Base-by-base conservation (phyloP, 1,140 invertebrate genomes). In the Drosophila setifemur region DNA sequence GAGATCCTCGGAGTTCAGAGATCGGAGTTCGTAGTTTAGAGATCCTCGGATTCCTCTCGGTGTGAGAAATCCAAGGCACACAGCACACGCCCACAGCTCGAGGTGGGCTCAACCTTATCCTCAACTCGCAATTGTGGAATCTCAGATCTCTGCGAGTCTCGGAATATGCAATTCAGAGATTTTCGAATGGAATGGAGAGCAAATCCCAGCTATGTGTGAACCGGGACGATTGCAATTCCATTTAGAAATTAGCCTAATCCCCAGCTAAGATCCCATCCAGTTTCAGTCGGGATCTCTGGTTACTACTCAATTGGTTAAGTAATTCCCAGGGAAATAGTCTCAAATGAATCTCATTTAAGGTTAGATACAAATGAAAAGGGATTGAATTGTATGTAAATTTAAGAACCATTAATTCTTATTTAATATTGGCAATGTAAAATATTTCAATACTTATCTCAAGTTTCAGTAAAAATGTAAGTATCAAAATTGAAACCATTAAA, bases 171-270 rank as follows among this genome's bases (percentile, higher is more conserved):
- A 14, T 44, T 45, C 12, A 28, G 35, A 25, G 12, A 0, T n/a
- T 16, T 6, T 6, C 0, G 48, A 28, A 26, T 42, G n/a, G 25
- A 12, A 31, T 31, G 7, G 3, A 12, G 12, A 39, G 33, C 52
- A 31, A 21, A 37, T 5, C 33, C n/a, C n/a, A n/a, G 18, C 25
- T 64, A 48, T 64, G 79, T 75, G 75, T 79, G 74, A 86, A 79
- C 47, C 37, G 11, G 47, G 21, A 42, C 43, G 37, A 39, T 52
- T 33, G 63, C 60, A 76, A 85, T 88, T 88, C 85, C 58, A 81
- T 81, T 88, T 88, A 85, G 88, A 88, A 88, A 85, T 85, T 81
- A 70, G 61, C 68, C 68, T 88, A 88, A 88, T 88, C 85, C 68
- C 50, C 42, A 40, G 55, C 39, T 6, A 6, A 28, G 45, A 42